phyloP scores from a whole-genome alignment of 2,888 invertebrate genomes.

The Caenorhabditis virilis region DNA sequence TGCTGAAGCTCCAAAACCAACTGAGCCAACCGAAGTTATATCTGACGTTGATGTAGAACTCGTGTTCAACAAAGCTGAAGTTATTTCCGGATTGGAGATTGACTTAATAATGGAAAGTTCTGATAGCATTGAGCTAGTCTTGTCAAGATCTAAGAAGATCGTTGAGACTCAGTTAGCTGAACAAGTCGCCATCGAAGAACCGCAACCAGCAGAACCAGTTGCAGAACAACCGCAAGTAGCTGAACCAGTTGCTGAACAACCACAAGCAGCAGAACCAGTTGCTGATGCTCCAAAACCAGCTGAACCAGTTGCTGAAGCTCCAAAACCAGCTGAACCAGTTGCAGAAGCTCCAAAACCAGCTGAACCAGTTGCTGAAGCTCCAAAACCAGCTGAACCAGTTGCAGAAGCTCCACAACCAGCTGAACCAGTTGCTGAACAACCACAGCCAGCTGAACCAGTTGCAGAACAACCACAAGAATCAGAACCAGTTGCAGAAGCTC shows the following conservation, averaged over 20 bases:
- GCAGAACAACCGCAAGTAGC: slow-evolving; percentile 3
- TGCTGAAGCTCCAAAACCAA: neutral
- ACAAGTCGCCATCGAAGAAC: neutral
- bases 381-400: slow-evolving; percentile 9
- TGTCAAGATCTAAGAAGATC: too few relatives aligned
- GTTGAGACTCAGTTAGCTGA: too few relatives aligned
- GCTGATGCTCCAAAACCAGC: neutral
- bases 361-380: slow-evolving; percentile 2
- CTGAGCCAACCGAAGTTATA: slow-evolving; percentile 10
- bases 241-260: neutral
- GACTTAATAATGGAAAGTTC: too few relatives aligned
- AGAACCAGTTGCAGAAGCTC: slow-evolving; percentile 2
- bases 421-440: neutral
- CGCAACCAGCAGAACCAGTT: slow-evolving; percentile 1
- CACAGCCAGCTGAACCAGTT: neutral
- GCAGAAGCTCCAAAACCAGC: slow-evolving; percentile 9
- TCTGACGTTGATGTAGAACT: too few relatives aligned
- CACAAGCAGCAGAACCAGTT: slow-evolving; percentile 2
- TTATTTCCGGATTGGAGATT: too few relatives aligned
- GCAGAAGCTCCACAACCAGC: neutral
- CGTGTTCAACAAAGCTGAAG: too few relatives aligned
- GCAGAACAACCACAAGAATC: slow-evolving; percentile 9
- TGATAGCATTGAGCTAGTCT: too few relatives aligned
- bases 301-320: slow-evolving; percentile 1
- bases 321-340: slow-evolving; percentile 4